Evolutionary conservation across 2,888 invertebrate genomes (phyloP), one percentile per base, ranked within the genome.

Genomic region (Cheilosia pagana): DNA sequence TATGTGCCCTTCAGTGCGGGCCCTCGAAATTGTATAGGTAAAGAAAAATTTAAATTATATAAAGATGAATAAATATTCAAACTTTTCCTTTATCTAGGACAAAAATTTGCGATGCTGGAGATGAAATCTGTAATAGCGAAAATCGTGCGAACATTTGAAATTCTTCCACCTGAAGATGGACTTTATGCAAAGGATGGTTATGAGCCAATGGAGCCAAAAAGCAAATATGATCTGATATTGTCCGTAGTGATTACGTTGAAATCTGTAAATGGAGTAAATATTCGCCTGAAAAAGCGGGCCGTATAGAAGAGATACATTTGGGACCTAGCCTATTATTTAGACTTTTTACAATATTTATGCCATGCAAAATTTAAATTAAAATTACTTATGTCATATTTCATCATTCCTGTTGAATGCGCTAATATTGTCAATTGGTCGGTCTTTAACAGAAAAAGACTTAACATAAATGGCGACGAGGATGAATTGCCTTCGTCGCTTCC

Each of bases 1-100:
- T 94, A 93, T 90, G 88, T 95, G 1, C 93, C 94, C 0, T 95
- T 95, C 76, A 95, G 94, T 87, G 95, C 94, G 8, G 95, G 95
- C 0, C 94, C 94, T 0, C 93, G 95, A 53, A 95, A 95, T 88
- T 94, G 94, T 86, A 93, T 94, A 78, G 91, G 90, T 68, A 48
- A 23, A 74, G 19, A 16, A 25, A 8, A 14, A 12, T 10, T 48
- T 19, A 19, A 53, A 57, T 19, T 35, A 8, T 21, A 1, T n/a
- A n/a, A n/a, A 6, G 12, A 7, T 6, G 2, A n/a, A n/a, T 57
- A 1, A 86, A 70, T 53, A 63, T 87, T 65, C 75, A 88, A 41
- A n/a, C 3, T 31, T 25, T 62, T 43, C 14, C 28, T 57, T 8
- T 52, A 53, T 52, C 31, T 5, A 88, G 92, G 92, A 19, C 93